Base-by-base conservation (phyloP, 2,888 invertebrate species). In the Syrista parreyssii region DNA sequence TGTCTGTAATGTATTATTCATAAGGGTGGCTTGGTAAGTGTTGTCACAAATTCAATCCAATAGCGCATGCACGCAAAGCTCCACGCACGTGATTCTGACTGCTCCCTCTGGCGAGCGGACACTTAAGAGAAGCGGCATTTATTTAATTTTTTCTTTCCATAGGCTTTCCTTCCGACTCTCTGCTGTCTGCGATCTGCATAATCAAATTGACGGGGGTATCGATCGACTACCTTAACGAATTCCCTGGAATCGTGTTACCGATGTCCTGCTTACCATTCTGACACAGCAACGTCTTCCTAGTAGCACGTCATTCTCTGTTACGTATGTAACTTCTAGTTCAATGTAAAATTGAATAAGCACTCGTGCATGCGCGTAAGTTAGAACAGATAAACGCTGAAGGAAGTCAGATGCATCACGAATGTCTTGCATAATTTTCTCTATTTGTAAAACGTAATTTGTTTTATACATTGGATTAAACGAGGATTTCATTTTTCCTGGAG, bases 21-120 rank as follows among this genome's bases (percentile, higher is more conserved):
- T 83, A 83, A 86, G 79, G 30, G 75, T 35, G 78, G 82, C 80
- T 77, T 86, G 79, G 85, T 85, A 86, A 86, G 84, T 86, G 82
- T 86, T 86, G 86, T 86, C 86, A 85, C 82, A 84, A 86, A 86
- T 86, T 86, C 85, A 86, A 86, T 86, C 85, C 85, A 82, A 86
- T 85, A 85, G 85, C 73, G 72, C 74, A 55, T 23, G 55, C 55
- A 55, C 55, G 55, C 23, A 2, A 55, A 55, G 23, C 55, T 55
- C 55, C 23, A 55, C 55, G 55, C 55, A 55, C 55, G 55, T 55
- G 55, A 55, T 55, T 55, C 55, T 23, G 55, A 9, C 55, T 55
- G 15, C 55, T 55, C 23, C 55, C 23, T 2, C 2, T 55, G 23
- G 55, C 9, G 55, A 55, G 55, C 55, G 55, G 23, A 55, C 55